Conservation (phyloP, 2,113 vertebrate genomes). For the Elachura formosa region DNA sequence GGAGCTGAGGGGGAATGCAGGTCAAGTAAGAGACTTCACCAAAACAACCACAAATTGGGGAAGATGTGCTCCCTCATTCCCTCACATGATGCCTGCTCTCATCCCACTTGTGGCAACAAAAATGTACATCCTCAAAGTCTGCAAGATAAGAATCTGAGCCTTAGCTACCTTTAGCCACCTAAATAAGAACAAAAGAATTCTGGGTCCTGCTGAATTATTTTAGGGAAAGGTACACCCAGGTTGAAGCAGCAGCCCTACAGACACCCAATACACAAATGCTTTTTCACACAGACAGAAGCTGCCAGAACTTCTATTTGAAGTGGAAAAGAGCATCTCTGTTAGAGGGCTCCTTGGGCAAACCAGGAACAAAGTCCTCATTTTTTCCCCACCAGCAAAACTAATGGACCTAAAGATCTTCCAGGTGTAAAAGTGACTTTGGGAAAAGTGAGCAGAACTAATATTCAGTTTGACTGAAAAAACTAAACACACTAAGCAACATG, state of each 20-base stretch:
- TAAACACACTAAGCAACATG: background rate
- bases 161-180: background rate
- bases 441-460: background rate
- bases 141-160: background rate
- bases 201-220: background rate
- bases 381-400: background rate
- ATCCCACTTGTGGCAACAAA: background rate
- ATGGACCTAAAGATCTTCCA: background rate
- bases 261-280: background rate
- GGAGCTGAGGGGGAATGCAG: background rate
- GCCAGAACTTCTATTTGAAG: background rate
- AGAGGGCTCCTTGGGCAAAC: background rate
- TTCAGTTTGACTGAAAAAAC: background rate
- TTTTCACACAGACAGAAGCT: background rate
- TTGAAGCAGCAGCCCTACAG: background rate
- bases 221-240: background rate
- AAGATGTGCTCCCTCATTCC: background rate
- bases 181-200: background rate
- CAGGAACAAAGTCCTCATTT: background rate
- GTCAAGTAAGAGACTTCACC: too few species aligned
- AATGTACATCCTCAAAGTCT: background rate
- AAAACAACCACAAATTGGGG: background rate
- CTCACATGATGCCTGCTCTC: background rate
- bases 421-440: background rate
- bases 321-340: background rate